Base-by-base conservation (phyloP, 2,797 vertebrate genomes). In the Percopsis omiscomaycus region DNA sequence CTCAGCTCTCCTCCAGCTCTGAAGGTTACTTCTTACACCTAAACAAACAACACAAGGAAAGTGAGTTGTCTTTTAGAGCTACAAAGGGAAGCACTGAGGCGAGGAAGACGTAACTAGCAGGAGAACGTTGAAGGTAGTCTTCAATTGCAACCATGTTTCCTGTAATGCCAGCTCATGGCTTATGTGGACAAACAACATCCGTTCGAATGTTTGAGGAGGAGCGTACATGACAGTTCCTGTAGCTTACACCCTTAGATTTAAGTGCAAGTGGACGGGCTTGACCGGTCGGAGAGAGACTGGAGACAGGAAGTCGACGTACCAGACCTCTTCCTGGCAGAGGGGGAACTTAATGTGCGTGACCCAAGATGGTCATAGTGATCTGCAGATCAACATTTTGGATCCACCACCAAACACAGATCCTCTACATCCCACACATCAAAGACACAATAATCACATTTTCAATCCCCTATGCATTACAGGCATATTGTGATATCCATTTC, bases 161-260 rank as follows among this genome's bases (percentile, higher is more conserved):
- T 55, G 53, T n/a, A 4, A 28, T 42, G 37, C 37, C 37, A 48
- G n/a, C 28, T 22, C 8, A 29, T 28, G 69, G 62, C 44, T 5
- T 60, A 73, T 78, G 73, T 60, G 73, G 65, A 29, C 50, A 42
- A 50, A 64, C 44, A 73, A 73, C 74, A 72, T 76, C 71, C 68
- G 58, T 55, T 64, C 64, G 53, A 30, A 28, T 28, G 44, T 14
- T 52, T 55, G 37, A 13, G 37, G 59, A 53, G 74, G 73, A 58
- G 58, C 13, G 10, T 46, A 54, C 47, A 59, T 55, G 64, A 14
- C 27, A 65, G 59, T 76, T 73, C 56, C 74, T 63, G 52, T 52
- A 16, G 13, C 14, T 65, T 55, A 55, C 44, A 16, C 52, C 13
- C 47, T 16, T 51, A 14, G 16, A 57, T 60, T 68, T 70, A 47